Evolutionary conservation across 2,113 vertebrate genomes (phyloP), one percentile per base, ranked within the genome.

Genomic region (Potamarius usumacintae): DNA sequence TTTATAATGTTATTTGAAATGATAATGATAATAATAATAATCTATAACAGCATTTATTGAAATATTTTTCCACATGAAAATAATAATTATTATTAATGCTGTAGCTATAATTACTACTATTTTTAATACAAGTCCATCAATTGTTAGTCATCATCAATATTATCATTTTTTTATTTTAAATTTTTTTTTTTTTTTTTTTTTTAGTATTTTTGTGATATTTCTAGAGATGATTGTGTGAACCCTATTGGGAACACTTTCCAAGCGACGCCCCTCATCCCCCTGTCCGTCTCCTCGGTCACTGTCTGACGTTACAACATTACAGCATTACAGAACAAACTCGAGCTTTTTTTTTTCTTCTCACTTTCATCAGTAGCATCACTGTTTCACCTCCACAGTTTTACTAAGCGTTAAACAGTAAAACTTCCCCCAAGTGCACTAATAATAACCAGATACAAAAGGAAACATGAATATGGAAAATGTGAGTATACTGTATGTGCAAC

Each of bases 281-380:
- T 22, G 42, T 42, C 42, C 42, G 42, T 42, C 42, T 42, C 42
- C 42, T 42, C 4, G 42, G 42, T 42, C 42, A 42, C 42, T 42
- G 42, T 4, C 42, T 42, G 42, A 42, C 42, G 42, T 42, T 42
- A 42, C 42, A 42, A 42, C 42, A 42, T 89, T 85, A 89, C 58
- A 85, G 76, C 72, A 86, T 85, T 69, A 52, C 50, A 82, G 30
- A 79, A 63, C 50, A 34, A 84, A 85, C 65, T 71, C 52, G 22
- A 77, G 69, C 69, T 85, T 52, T 57, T 18, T 20, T 88, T 77
- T 50, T 87, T 63, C 58, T 20, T 30, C 57, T 84, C 89, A 27
- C 86, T 90, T 90, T 78, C 30, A 20, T 94, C 94, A 94, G 95
- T 94, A 95, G 94, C 93, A 92, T 92, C 57, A 9, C 48, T 22